phyloP scores from a whole-genome alignment of 2,888 invertebrate species.

The Protodeltote pygarga region DNA sequence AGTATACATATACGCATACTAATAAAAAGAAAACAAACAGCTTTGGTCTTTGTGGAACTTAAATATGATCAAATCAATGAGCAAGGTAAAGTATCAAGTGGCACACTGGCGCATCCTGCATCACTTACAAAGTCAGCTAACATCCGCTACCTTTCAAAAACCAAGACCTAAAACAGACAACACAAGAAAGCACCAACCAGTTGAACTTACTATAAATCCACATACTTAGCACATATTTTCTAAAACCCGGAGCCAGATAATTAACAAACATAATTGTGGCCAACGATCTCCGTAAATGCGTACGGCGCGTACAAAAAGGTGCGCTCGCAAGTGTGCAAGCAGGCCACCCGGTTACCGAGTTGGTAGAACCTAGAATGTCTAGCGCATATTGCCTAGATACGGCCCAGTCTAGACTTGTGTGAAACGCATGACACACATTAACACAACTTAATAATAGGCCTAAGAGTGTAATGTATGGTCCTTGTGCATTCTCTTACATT shows the following conservation, averaged over 20 bases:
- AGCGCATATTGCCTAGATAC: constrained; percentile 50
- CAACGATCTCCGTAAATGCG: constrained; percentile 50
- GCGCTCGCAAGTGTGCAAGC: constrained; percentile 71
- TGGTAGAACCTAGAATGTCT: constrained; percentile 69
- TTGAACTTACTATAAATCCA: constrained; percentile 36
- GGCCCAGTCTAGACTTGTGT: constrained; percentile 58
- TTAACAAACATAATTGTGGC: constrained; percentile 57
- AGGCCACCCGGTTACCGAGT: constrained; percentile 78
- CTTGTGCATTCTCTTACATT: constrained; percentile 9
- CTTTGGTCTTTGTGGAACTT: too few species aligned
- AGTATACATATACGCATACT: too few species aligned
- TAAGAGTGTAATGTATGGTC: constrained; percentile 26
- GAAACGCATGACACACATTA: constrained; percentile 65
- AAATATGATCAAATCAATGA: too few species aligned
- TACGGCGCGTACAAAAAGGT: constrained; percentile 55
- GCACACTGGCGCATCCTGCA: too few species aligned
- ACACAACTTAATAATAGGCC: constrained; percentile 35
- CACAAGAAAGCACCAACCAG: constrained; percentile 27
- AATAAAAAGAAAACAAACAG: too few species aligned
- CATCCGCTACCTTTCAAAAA: constrained; percentile 36
- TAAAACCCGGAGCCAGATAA: constrained; percentile 38
- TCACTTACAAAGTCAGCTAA: too few species aligned
- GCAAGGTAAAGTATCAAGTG: too few species aligned
- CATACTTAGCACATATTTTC: constrained; percentile 40
- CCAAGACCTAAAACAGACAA: constrained; percentile 32